These are phyloP conservation scores for Tetheella fluctuosa DNA, from an alignment of 2,888 invertebrate genomes.

Conservation along the genomic window DNA sequence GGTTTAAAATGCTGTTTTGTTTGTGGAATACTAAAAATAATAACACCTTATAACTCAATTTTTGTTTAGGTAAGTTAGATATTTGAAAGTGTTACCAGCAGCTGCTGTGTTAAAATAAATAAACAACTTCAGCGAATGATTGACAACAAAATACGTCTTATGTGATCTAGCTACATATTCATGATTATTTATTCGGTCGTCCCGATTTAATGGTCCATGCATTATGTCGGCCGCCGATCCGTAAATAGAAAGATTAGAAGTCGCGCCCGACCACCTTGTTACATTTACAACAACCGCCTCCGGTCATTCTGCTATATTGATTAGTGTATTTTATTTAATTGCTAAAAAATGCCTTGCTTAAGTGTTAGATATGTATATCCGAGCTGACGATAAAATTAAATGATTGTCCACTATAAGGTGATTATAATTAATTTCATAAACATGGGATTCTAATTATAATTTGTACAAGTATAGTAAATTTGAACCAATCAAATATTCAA, in stretches of 20 bases:
- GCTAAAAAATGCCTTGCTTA: conserved; percentile 22
- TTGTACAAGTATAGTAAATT: neutral
- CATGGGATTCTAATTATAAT: neutral
- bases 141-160: conserved; percentile 60
- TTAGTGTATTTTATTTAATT: conserved; percentile 23
- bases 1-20: neutral
- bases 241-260: conserved; percentile 64
- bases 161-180: conserved; percentile 45
- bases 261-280: conserved; percentile 58
- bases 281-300: conserved; percentile 51
- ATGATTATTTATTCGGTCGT: conserved; percentile 60
- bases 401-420: neutral
- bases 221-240: conserved; percentile 37
- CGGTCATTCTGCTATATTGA: conserved; percentile 22
- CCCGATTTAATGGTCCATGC: conserved; percentile 50
- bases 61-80: too few species aligned
- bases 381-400: neutral
- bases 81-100: conserved; percentile 13
- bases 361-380: neutral
- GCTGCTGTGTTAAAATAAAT: conserved; percentile 23
- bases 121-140: conserved; percentile 46
- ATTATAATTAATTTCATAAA: neutral
- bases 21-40: too few species aligned
- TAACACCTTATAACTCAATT: too few species aligned
- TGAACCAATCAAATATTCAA: neutral